These are phyloP conservation scores for Monomorium pharaonis DNA, from an alignment of 1,140 invertebrate genomes.

Conservation along the genomic window DNA sequence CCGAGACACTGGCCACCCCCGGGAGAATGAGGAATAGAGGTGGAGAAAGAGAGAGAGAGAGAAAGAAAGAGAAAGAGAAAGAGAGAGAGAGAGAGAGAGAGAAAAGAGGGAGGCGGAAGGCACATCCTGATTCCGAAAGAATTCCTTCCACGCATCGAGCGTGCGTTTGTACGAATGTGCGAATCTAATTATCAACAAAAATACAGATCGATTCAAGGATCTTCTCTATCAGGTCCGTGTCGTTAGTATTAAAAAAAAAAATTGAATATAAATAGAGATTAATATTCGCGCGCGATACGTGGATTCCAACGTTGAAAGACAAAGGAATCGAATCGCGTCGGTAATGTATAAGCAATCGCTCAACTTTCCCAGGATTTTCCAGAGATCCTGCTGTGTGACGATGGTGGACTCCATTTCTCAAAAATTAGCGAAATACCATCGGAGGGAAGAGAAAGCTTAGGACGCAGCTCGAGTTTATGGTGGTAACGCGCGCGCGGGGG, in stretches of 20 bases:
- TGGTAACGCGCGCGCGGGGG: slow-evolving; percentile 67
- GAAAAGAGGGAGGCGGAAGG: slow-evolving; percentile 58
- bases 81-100: slow-evolving; percentile 50
- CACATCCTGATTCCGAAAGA: slow-evolving; percentile 78
- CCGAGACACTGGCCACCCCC: slow-evolving; percentile 84
- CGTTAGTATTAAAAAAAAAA: not conserved
- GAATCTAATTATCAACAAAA: slow-evolving; percentile 43
- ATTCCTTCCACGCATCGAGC: slow-evolving; percentile 76
- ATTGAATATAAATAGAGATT: not conserved
- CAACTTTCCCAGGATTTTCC: not conserved
- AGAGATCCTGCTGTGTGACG: not conserved
- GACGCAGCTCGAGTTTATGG: slow-evolving; percentile 53
- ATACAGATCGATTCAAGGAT: slow-evolving; percentile 26
- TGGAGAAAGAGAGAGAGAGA: slow-evolving; percentile 52
- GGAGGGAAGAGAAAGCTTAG: slow-evolving; percentile 35
- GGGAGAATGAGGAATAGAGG: slow-evolving; percentile 69
- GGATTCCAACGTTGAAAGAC: not conserved
- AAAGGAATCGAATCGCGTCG: not conserved
- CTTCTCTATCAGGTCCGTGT: not conserved
- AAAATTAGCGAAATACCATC: slow-evolving; percentile 83
- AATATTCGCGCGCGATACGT: not conserved
- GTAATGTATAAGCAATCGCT: not conserved
- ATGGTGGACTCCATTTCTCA: slow-evolving; percentile 72
- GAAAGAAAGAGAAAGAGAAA: slow-evolving; percentile 72
- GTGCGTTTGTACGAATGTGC: slow-evolving; percentile 56